These are phyloP conservation scores for Drosophila paranaensis DNA, from an alignment of 2,888 invertebrate species.

Conservation along the genomic window DNA sequence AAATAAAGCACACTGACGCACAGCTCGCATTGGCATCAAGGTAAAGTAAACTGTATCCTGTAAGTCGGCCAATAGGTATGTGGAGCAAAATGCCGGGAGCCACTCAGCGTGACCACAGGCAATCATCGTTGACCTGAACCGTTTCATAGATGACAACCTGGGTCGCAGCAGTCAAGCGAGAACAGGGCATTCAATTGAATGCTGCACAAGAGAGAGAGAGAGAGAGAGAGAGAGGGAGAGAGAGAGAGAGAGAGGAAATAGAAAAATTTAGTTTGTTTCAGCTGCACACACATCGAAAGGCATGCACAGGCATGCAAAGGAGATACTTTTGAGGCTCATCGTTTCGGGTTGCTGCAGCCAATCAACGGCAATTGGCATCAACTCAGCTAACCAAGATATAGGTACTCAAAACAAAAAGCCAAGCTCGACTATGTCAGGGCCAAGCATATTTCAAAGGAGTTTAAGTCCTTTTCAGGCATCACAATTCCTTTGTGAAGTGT, in stretches of 20 bases:
- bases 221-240: no score
- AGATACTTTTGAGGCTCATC: background rate
- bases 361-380: constrained; percentile 31
- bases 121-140: constrained; percentile 45
- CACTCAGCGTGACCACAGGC: constrained; percentile 37
- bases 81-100: constrained; percentile 49
- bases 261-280: constrained; percentile 10
- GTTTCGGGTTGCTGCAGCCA: constrained; percentile 26
- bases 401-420: constrained; percentile 14
- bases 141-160: constrained; percentile 35
- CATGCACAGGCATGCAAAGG: constrained; percentile 4
- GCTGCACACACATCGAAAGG: constrained; percentile 1
- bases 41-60: constrained; percentile 26
- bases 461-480: constrained; percentile 28
- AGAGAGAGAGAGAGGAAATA: constrained; percentile 6
- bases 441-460: constrained; percentile 22
- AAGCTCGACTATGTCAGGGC: constrained; percentile 9
- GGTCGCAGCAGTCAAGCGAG: constrained; percentile 25
- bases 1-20: constrained; percentile 20
- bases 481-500: constrained; percentile 14
- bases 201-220: constrained; percentile 21
- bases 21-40: constrained; percentile 35
- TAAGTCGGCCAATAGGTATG: constrained; percentile 48
- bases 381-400: constrained; percentile 20
- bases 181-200: constrained; percentile 19